Conservation (phyloP, 2,113 vertebrate genomes). For the Mustela lutreola region DNA sequence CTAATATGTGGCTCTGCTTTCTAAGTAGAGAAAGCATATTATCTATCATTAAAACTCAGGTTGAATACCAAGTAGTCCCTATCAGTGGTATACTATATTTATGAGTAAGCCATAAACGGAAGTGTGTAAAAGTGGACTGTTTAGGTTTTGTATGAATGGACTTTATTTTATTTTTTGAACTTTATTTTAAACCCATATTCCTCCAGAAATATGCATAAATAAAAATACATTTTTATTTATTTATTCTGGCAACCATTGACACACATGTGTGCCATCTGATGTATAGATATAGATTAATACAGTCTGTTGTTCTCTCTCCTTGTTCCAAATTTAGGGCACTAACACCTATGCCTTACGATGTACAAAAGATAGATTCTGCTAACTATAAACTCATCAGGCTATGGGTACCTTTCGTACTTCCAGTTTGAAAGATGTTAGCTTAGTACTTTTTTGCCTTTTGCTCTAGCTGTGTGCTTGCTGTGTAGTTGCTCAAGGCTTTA, state of each 20-base stretch:
- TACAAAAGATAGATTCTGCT: neutral
- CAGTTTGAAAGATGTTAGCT: neutral
- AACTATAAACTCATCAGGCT: neutral
- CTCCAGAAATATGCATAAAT: neutral
- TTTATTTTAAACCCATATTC: neutral
- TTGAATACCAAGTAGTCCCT: neutral
- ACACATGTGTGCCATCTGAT: neutral
- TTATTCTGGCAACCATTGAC: neutral
- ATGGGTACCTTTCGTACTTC: neutral
- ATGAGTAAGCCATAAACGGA: neutral
- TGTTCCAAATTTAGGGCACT: neutral
- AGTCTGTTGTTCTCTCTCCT: neutral
- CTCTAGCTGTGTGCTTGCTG: neutral
- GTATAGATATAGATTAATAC: neutral
- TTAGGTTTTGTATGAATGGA: neutral
- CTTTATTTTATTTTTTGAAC: neutral
- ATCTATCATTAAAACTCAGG: neutral
- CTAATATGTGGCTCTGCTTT: neutral
- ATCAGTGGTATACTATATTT: neutral
- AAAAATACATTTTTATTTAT: neutral
- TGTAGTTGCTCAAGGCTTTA: neutral
- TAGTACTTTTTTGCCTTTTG: conserved; percentile 1
- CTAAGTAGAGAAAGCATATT: neutral
- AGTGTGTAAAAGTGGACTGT: neutral
- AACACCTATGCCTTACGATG: neutral